Conservation (phyloP, 2,113 vertebrate genomes). For the Ploceus nigricollis region DNA sequence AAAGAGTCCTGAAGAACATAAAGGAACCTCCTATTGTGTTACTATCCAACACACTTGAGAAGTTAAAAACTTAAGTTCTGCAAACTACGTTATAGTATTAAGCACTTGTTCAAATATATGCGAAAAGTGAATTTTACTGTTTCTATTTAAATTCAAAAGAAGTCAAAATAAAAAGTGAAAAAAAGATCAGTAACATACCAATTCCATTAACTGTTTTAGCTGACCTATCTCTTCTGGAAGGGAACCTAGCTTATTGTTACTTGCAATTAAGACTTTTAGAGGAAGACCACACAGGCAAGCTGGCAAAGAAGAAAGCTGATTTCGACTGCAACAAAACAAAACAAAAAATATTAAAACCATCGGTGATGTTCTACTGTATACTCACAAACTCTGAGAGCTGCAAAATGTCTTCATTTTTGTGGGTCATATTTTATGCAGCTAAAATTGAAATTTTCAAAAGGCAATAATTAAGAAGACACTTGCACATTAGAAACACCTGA, state of each 20-base stretch:
- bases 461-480: neutral
- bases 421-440: neutral
- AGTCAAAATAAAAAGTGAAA: constrained; percentile 22
- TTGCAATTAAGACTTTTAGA: constrained; percentile 92
- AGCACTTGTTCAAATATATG: neutral
- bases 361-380: neutral
- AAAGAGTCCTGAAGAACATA: neutral
- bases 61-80: neutral
- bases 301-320: constrained; percentile 89
- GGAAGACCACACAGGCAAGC: constrained; percentile 91
- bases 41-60: neutral
- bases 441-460: neutral
- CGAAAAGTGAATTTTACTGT: neutral
- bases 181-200: constrained; percentile 78
- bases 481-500: neutral
- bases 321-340: constrained; percentile 82
- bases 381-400: neutral
- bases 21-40: neutral
- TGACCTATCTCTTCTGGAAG: constrained; percentile 91
- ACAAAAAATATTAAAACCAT: constrained; percentile 43
- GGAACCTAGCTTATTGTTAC: constrained; percentile 95
- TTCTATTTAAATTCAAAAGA: neutral
- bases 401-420: neutral
- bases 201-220: constrained; percentile 91
- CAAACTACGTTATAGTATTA: neutral